A percentile compares a stretch with the other conserved stretches of the same genome.
phyloP scores from a whole-genome alignment of 2,888 invertebrate species.

The Carpatolechia fugitivella region DNA sequence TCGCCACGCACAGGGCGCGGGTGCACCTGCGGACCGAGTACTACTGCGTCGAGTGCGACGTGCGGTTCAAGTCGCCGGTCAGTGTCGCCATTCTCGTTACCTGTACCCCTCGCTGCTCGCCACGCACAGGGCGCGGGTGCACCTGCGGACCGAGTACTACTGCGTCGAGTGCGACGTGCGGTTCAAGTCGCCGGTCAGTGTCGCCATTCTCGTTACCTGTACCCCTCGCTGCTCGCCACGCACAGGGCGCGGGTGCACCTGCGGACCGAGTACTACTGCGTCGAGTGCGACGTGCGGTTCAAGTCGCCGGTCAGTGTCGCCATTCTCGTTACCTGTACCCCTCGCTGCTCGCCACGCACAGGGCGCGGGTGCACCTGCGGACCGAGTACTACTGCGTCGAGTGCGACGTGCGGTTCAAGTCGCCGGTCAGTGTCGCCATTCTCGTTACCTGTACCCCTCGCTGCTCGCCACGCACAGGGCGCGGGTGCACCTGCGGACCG shows the following conservation, averaged over 20 bases:
- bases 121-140: constrained; percentile 49
- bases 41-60: constrained; percentile 71
- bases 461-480: constrained; percentile 49
- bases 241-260: constrained; percentile 53
- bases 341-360: constrained; percentile 52
- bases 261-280: constrained; percentile 60
- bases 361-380: constrained; percentile 45
- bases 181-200: constrained; percentile 57
- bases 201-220: too few species aligned
- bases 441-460: constrained; percentile 56
- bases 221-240: constrained; percentile 50
- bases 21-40: constrained; percentile 54
- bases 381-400: constrained; percentile 69
- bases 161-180: constrained; percentile 69
- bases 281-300: constrained; percentile 65
- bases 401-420: constrained; percentile 62
- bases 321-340: too few species aligned
- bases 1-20: constrained; percentile 46
- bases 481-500: constrained; percentile 47
- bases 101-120: constrained; percentile 54
- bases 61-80: constrained; percentile 57
- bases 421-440: constrained; percentile 52
- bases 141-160: constrained; percentile 54
- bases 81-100: too few species aligned
- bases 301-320: constrained; percentile 55